Evolutionary conservation across 2,888 invertebrate genomes (phyloP), one percentile per base, ranked within the genome.

Genomic region (Girardia tigrina): DNA sequence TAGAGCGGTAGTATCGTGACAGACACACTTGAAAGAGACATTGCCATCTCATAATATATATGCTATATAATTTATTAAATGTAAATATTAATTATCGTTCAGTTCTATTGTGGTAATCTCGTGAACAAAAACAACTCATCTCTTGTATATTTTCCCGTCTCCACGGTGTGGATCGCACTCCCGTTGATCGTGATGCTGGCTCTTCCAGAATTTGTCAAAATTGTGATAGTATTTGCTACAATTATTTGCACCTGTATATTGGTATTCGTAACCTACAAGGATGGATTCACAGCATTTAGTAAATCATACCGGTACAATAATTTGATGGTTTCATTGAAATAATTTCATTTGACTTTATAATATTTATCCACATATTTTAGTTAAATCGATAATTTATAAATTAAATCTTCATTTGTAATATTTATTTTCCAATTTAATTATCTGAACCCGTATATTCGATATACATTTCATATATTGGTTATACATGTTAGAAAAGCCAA

Each of bases 151-250:
- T 20, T 56, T 16, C 56, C 56, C 6, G n/a, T 12, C 23, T 56
- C 56, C 56, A 56, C 56, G 23, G 2, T 56, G 6, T 56, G 56
- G 56, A 23, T 56, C 23, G 23, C n/a, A 16, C n/a, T 56, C 20
- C 56, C 56, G n/a, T 56, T 56, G 56, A 56, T 56, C n/a, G 56
- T 56, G 23, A 56, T 56, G 56, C n/a, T 56, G 56, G 56, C 8
- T 23, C 56, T 56, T n/a, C 56, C 56, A 16, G 56, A 56, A 56
- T 12, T n/a, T 20, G n/a, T 56, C n/a, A 56, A 56, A 56, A 8
- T 4, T 4, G 56, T n/a, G 2, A 16, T 56, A 56, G 56, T 56
- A n/a, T n/a, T 56, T 4, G 23, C n/a, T 56, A 16, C 56, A 12
- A 23, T 23, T 4, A n/a, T n/a, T 16, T 56, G 56, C 23, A 56